Evolutionary conservation across 2,113 vertebrate species (phyloP).

Genomic region (Panthera leo): DNA sequence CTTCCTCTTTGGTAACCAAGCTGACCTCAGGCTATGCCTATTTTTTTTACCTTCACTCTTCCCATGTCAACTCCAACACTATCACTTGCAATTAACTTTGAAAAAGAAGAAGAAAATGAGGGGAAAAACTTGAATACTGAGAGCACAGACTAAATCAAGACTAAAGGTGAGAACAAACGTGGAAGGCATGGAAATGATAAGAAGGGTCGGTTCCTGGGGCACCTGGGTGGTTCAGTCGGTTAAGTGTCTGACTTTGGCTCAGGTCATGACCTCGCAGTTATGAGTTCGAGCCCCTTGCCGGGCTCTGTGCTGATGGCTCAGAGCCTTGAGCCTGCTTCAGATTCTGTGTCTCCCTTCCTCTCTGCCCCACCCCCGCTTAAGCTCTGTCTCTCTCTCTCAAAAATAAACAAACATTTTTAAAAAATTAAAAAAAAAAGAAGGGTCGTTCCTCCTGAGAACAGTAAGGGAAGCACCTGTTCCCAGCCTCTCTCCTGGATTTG

Average conservation of each 20-base stretch:
- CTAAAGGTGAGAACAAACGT: background rate
- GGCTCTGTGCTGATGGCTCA: no score
- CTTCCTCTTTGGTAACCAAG: background rate
- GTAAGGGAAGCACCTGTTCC: background rate
- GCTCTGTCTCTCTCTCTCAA: no score
- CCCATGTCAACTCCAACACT: background rate
- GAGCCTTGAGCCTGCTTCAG: no score
- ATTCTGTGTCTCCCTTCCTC: no score
- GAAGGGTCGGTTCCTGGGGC: background rate
- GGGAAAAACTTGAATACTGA: background rate
- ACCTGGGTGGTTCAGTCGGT: no score
- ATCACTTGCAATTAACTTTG: background rate
- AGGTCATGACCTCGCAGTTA: no score
- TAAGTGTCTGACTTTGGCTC: no score
- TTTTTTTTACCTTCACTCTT: background rate
- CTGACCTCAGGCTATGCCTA: background rate
- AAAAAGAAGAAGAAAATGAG: background rate
- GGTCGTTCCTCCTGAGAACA: background rate
- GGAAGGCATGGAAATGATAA: background rate
- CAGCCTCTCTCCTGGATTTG: background rate
- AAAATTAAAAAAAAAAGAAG: no score
- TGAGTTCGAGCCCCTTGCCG: no score
- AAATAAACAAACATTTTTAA: no score
- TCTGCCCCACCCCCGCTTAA: no score
- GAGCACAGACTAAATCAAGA: background rate